Percentiles rank a stretch among this genome's conserved stretches.
phyloP scores from a whole-genome alignment of 2,888 invertebrate species.

The Idaea aversata region DNA sequence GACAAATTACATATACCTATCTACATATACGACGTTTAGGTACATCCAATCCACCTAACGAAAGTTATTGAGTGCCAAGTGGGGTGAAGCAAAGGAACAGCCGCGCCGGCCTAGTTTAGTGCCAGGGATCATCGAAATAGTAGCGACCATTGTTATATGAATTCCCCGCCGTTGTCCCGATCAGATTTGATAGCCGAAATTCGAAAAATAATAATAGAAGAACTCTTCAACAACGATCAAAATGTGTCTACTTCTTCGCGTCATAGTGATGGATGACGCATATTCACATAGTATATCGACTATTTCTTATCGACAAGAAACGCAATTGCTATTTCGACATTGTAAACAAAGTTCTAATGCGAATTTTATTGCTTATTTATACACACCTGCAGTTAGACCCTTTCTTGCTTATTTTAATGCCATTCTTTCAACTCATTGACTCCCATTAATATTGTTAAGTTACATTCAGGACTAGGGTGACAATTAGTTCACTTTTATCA shows the following conservation, averaged over 20 bases:
- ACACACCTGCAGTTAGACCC: slow-evolving; percentile 37
- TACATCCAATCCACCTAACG: slow-evolving; percentile 23
- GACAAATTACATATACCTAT: slow-evolving; percentile 53
- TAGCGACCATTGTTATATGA: slow-evolving; percentile 63
- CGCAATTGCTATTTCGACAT: slow-evolving; percentile 11
- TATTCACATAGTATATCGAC: slow-evolving; percentile 13
- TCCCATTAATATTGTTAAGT: slow-evolving; percentile 32
- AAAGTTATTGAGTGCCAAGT: slow-evolving; percentile 75
- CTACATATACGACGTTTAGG: not conserved
- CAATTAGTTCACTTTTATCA: slow-evolving; percentile 14
- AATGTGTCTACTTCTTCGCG: slow-evolving; percentile 30
- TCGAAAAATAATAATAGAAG: slow-evolving; percentile 55
- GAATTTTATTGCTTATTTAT: slow-evolving; percentile 38
- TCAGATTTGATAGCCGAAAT: slow-evolving; percentile 60
- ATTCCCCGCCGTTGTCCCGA: slow-evolving; percentile 68
- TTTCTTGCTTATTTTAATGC: slow-evolving; percentile 33
- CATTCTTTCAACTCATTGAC: slow-evolving; percentile 37
- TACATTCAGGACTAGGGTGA: slow-evolving; percentile 29
- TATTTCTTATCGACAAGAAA: slow-evolving; percentile 19
- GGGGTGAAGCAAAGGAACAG: slow-evolving; percentile 68
- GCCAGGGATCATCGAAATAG: slow-evolving; percentile 60
- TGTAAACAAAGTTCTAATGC: slow-evolving; percentile 23
- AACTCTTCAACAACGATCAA: slow-evolving; percentile 36
- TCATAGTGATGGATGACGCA: slow-evolving; percentile 31
- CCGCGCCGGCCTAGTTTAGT: slow-evolving; percentile 49